phyloP scores from a whole-genome alignment of 2,797 vertebrate genomes.

The Sandelia bainsii region DNA sequence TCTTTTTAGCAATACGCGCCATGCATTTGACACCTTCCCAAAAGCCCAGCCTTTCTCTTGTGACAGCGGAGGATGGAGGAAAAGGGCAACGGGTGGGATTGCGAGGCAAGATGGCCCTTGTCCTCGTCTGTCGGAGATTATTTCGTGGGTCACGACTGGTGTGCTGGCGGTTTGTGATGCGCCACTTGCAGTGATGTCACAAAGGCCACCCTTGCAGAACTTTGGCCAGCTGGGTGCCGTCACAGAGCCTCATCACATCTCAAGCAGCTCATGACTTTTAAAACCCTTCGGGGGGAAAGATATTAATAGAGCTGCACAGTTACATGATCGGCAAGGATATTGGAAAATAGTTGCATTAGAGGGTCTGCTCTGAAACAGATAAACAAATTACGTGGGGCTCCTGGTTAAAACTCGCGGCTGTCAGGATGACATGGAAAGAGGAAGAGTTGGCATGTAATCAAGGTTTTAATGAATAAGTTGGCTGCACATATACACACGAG shows the following conservation, averaged over 20 bases:
- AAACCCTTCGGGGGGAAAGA: constrained; percentile 42
- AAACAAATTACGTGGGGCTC: constrained; percentile 62
- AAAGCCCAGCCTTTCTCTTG: constrained; percentile 41
- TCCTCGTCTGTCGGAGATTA: constrained; percentile 79
- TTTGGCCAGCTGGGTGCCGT: constrained; percentile 76
- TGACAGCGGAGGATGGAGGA: constrained; percentile 47
- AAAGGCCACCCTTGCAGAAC: constrained; percentile 68
- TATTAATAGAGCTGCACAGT: constrained; percentile 58
- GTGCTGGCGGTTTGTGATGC: constrained; percentile 72
- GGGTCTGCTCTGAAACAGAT: constrained; percentile 60
- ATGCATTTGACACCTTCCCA: constrained; percentile 64
- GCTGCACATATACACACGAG: constrained; percentile 29
- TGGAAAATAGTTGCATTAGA: constrained; percentile 56
- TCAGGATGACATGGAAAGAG: constrained; percentile 39
- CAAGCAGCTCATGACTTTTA: constrained; percentile 57
- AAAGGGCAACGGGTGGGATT: constrained; percentile 46
- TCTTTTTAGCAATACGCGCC: constrained; percentile 54
- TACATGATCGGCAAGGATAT: constrained; percentile 57
- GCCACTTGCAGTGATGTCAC: constrained; percentile 72
- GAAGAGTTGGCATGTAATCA: constrained; percentile 57
- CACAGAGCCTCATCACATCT: constrained; percentile 68
- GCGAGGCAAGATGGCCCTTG: constrained; percentile 60
- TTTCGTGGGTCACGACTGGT: constrained; percentile 71
- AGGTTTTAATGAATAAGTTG: constrained; percentile 59
- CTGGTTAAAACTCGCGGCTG: constrained; percentile 35